phyloP scores from a whole-genome alignment of 2,888 invertebrate genomes.

The Nesidiocoris tenuis region DNA sequence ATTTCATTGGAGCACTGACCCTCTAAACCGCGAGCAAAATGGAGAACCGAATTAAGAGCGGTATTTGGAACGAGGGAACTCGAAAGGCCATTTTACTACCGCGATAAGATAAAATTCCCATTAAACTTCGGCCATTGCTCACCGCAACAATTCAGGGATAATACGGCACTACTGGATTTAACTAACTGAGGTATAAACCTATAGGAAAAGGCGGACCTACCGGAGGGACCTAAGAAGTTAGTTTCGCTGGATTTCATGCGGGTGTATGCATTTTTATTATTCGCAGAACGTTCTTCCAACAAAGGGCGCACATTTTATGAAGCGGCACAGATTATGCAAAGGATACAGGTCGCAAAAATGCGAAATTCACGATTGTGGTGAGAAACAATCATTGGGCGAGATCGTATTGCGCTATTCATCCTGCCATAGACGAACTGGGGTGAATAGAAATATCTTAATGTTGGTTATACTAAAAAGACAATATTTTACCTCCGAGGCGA shows the following conservation, averaged over 20 bases:
- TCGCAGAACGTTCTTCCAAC: neutral
- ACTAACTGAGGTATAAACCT: neutral
- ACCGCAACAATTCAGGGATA: slow-evolving; percentile 4
- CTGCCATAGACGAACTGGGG: too few species aligned
- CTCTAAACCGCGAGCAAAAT: too few species aligned
- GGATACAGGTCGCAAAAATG: too few species aligned
- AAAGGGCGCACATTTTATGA: neutral
- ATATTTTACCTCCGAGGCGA: too few species aligned
- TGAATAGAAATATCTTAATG: too few species aligned
- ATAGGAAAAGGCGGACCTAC: neutral
- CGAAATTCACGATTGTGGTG: too few species aligned
- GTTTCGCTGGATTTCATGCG: neutral
- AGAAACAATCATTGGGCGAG: too few species aligned
- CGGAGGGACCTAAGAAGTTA: neutral
- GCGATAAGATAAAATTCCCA: slow-evolving; percentile 23
- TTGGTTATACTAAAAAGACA: too few species aligned
- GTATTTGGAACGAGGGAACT: too few species aligned
- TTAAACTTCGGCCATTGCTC: slow-evolving; percentile 19
- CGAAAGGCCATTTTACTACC: slow-evolving; percentile 8
- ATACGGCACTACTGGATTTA: neutral
- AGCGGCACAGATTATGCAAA: neutral
- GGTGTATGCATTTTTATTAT: neutral
- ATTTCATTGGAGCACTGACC: too few species aligned
- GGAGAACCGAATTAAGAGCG: too few species aligned
- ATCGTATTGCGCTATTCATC: too few species aligned